Evolutionary conservation across 2,797 vertebrate species (phyloP), one percentile per base, ranked within the genome.

Genomic region (Malurus leucopterus): DNA sequence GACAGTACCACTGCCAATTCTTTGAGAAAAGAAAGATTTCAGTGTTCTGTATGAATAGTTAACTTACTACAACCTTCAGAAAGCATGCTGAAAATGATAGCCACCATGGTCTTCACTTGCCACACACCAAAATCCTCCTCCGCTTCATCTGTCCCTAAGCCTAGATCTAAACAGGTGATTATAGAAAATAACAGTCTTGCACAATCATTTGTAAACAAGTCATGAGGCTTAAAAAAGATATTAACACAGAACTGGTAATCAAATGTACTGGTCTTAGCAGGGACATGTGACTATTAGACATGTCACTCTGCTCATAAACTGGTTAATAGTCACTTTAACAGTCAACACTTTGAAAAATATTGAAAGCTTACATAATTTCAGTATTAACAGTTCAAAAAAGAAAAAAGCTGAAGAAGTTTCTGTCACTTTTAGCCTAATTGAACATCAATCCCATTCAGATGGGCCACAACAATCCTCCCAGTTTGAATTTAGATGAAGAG

Each of bases 61-160:
- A 94, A 97, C 98, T 98, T 97, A 99, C 98, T 97, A 96, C 97
- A 96, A 20, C 98, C 98, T 84, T 98, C 98, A 96, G 93, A 98
- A 88, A 98, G 97, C 95, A 99, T 96, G 94, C 96, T 96, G 62
- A 98, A 98, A 30, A 96, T 97, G 76, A 99, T 92, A 91, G 98
- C 96, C 89, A 98, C 98, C 98, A 99, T 99, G 93, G 97, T 98
- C 89, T 97, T 98, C 94, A 99, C 98, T 94, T 99, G 98, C 96
- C 94, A 98, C 90, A 98, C 96, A 4, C 98, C 98, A 18, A 98
- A 97, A 80, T 96, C 93, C 85, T 98, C 98, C 88, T 99, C 98
- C 4, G 97, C 94, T 91, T 97, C 96, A 76, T 98, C 97, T 36
- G 98, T 97, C 78, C 98, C 97, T 50, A 99, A 96, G 75, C 98